A percentile compares a stretch with the other conserved stretches of the same genome.
Conservation (phyloP, 2,113 vertebrate genomes). For the Zapus hudsonius region DNA sequence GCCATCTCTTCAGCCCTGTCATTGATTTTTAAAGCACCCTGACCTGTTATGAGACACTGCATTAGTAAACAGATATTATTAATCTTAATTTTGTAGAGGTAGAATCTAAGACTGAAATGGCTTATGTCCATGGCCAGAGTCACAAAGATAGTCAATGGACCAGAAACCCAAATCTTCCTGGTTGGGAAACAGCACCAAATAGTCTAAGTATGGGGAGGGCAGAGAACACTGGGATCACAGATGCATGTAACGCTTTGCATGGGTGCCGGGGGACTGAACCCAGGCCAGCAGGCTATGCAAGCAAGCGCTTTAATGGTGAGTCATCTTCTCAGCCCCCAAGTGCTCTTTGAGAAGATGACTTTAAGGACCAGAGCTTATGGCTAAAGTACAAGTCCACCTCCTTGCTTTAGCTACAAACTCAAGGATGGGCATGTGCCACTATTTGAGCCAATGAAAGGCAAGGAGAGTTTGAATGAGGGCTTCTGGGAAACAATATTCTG, state of each 20-base stretch:
- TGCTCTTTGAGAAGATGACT: neutral
- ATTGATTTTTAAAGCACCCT: too few relatives aligned
- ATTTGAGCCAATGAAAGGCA: conserved; percentile 12
- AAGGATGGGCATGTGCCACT: neutral
- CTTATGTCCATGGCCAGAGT: neutral
- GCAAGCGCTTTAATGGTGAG: too few relatives aligned
- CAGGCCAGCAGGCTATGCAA: too few relatives aligned
- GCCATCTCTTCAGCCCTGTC: too few relatives aligned
- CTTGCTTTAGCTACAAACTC: neutral
- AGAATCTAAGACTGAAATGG: conserved; percentile 36
- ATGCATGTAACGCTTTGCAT: too few relatives aligned
- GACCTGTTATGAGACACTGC: too few relatives aligned
- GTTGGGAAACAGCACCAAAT: neutral
- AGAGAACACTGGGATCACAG: too few relatives aligned
- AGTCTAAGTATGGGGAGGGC: neutral
- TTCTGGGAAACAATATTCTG: conserved; percentile 18
- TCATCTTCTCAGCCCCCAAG: too few relatives aligned
- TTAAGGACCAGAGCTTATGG: neutral
- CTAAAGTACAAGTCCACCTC: neutral
- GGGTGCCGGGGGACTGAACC: too few relatives aligned
- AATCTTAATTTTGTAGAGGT: conserved; percentile 32
- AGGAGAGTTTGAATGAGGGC: neutral
- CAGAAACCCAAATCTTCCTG: conserved; percentile 12
- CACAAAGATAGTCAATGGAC: neutral
- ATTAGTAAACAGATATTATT: neutral